phyloP scores from a whole-genome alignment of 2,888 invertebrate genomes.

The Phyllotreta striolata region DNA sequence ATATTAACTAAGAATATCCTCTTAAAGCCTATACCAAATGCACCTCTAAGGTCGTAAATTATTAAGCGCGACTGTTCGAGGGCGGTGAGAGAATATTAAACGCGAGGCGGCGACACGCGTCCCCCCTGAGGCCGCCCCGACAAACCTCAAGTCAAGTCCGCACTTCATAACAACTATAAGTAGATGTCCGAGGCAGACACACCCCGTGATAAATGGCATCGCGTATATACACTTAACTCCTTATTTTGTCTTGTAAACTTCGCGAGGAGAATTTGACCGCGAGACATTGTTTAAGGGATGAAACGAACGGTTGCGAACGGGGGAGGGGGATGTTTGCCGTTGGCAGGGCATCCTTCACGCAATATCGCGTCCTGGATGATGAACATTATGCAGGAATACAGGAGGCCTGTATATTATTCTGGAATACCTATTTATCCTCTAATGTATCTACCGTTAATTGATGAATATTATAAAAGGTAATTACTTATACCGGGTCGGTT shows the following conservation, averaged over 20 bases:
- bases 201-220: constrained; percentile 51
- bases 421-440: too few species aligned
- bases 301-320: constrained; percentile 17
- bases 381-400: too few species aligned
- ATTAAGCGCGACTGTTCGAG: constrained; percentile 34
- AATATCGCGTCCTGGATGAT: too few species aligned
- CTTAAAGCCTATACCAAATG: constrained; percentile 27
- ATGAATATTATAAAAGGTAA: too few species aligned
- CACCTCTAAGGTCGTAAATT: constrained; percentile 40
- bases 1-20: constrained; percentile 26
- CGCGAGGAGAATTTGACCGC: constrained; percentile 37
- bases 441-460: too few species aligned
- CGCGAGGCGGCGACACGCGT: constrained; percentile 30
- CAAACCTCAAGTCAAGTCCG: constrained; percentile 47
- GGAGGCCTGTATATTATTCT: too few species aligned
- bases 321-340: constrained; percentile 14
- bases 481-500: too few species aligned
- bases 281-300: constrained; percentile 23
- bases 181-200: constrained; percentile 53
- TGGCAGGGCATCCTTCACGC: constrained; percentile 27
- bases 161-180: constrained; percentile 55
- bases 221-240: constrained; percentile 44
- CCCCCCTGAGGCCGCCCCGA: constrained; percentile 32
- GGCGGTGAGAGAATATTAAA: constrained; percentile 42
- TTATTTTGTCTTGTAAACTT: constrained; percentile 42